Percentiles rank a stretch among this genome's conserved stretches.
These are phyloP conservation scores for Trissolcus basalis DNA, from an alignment of 1,140 invertebrate genomes.

Conservation along the genomic window DNA sequence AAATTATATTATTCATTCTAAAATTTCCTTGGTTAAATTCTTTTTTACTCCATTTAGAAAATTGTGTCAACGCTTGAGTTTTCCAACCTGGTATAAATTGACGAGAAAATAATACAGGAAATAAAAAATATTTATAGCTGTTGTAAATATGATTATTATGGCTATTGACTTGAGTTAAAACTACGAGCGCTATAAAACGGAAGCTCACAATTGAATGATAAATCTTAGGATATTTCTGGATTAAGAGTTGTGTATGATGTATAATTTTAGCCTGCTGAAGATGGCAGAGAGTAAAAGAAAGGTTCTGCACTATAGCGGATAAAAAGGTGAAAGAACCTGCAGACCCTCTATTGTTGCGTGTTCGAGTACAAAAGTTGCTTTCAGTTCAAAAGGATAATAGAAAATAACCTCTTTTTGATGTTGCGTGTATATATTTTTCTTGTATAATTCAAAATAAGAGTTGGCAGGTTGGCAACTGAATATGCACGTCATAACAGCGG, in stretches of 20 bases:
- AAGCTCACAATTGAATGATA: neutral
- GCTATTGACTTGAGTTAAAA: too few relatives aligned
- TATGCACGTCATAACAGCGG: slow-evolving; percentile 43
- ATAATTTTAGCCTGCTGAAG: too few relatives aligned
- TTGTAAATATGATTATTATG: too few relatives aligned
- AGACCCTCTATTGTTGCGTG: slow-evolving; percentile 28
- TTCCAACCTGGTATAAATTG: too few relatives aligned
- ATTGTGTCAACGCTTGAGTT: too few relatives aligned
- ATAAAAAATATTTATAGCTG: too few relatives aligned
- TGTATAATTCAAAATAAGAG: slow-evolving; percentile 53
- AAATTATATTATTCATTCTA: too few relatives aligned
- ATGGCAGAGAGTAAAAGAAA: neutral
- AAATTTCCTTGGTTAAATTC: too few relatives aligned
- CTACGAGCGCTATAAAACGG: neutral
- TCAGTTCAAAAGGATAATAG: slow-evolving; percentile 53
- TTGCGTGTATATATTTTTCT: slow-evolving; percentile 43
- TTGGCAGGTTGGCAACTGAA: slow-evolving; percentile 22
- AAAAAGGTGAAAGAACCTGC: slow-evolving; percentile 6
- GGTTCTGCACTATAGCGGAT: neutral
- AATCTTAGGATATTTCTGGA: too few relatives aligned
- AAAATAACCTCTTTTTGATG: slow-evolving; percentile 52
- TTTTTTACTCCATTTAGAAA: too few relatives aligned
- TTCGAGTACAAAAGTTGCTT: slow-evolving; percentile 43
- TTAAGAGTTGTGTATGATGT: too few relatives aligned
- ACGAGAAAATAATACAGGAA: too few relatives aligned